Evolutionary conservation across 2,797 vertebrate genomes (phyloP).

Genomic region (Erpetoichthys calabaricus): DNA sequence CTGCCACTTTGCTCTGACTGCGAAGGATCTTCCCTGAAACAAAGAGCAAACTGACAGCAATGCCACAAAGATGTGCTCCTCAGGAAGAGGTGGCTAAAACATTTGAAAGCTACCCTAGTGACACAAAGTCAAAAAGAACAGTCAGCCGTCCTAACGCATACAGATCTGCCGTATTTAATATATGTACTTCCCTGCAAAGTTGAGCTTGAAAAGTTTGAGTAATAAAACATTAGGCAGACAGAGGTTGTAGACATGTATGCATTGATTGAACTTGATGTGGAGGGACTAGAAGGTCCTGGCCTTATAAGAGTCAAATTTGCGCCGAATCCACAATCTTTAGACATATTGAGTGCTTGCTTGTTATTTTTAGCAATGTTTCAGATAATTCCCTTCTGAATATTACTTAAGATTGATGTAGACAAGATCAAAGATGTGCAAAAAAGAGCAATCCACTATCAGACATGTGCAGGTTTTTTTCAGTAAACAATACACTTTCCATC

Average conservation of each 20-base stretch:
- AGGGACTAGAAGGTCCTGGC: constrained; percentile 31
- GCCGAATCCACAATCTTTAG: constrained; percentile 17
- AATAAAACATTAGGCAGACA: constrained; percentile 24
- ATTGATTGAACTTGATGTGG: constrained; percentile 37
- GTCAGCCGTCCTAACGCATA: constrained; percentile 62
- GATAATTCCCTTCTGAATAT: constrained; percentile 4
- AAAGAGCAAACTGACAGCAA: constrained; percentile 83
- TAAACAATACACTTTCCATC: no score
- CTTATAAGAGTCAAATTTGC: constrained; percentile 24
- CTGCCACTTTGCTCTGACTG: constrained; percentile 74
- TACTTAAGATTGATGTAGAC: constrained; percentile 11
- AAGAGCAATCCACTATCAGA: constrained; percentile 14
- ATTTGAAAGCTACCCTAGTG: constrained; percentile 69
- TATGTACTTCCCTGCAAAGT: constrained; percentile 21
- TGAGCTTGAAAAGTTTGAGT: constrained; percentile 16
- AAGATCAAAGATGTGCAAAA: constrained; percentile 14
- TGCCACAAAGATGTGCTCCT: constrained; percentile 88
- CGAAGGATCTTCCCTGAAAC: constrained; percentile 58
- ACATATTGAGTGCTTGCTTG: constrained; percentile 19
- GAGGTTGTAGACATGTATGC: constrained; percentile 28
- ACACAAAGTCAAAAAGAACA: constrained; percentile 86
- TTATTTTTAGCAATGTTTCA: constrained; percentile 11
- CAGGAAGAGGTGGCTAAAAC: constrained; percentile 63
- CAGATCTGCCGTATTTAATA: constrained; percentile 76
- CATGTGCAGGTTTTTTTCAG: not conserved